phyloP scores from a whole-genome alignment of 2,888 invertebrate species.

The Tuberolachnus salignus region DNA sequence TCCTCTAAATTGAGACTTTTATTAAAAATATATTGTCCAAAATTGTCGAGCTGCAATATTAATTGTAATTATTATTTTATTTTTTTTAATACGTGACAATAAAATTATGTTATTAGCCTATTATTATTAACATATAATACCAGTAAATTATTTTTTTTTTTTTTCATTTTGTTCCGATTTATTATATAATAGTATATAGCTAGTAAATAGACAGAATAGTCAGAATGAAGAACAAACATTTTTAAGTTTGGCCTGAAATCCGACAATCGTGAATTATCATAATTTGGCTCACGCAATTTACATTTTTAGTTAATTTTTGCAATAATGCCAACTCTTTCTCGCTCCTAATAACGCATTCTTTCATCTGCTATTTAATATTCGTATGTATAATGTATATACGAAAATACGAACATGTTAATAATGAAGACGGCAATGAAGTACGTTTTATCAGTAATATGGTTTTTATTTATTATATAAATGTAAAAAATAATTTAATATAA shows the following conservation, averaged over 20 bases:
- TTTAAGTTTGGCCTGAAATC: constrained; percentile 17
- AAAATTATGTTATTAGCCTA: too few species aligned
- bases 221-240: too few species aligned
- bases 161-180: too few species aligned
- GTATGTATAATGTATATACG: neutral
- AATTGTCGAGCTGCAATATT: too few species aligned
- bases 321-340: constrained; percentile 46
- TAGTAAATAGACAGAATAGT: too few species aligned
- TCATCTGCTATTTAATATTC: constrained; percentile 2
- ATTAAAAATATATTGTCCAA: too few species aligned
- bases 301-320: constrained; percentile 45
- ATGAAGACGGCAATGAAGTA: neutral
- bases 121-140: too few species aligned
- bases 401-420: neutral
- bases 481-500: neutral
- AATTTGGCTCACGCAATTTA: constrained; percentile 33
- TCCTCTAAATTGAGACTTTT: too few species aligned
- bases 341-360: constrained; percentile 26
- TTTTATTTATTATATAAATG: neutral
- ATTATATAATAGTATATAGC: too few species aligned
- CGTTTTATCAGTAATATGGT: neutral
- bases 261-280: neutral
- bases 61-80: too few species aligned
- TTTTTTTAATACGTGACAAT: too few species aligned
- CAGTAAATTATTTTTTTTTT: too few species aligned